Base-by-base conservation (phyloP, 2,888 invertebrate species). In the Linnaemya tessellans region DNA sequence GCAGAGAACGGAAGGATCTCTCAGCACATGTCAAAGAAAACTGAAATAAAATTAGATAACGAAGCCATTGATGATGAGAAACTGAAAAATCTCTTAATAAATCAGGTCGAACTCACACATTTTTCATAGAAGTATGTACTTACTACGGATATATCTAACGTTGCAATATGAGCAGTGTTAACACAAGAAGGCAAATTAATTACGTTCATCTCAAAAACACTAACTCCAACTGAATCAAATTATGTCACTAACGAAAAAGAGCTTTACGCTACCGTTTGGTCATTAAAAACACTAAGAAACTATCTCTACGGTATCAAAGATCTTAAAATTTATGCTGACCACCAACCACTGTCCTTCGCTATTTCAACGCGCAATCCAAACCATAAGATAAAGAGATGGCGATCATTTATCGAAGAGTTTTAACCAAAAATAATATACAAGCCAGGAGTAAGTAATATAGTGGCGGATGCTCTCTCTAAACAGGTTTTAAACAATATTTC, bases 251-350 rank as follows among this genome's bases (percentile, higher is more conserved):
- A n/a, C n/a, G n/a, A n/a, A n/a, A n/a, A n/a, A n/a, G n/a, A n/a
- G n/a, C n/a, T n/a, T n/a, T n/a, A n/a, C n/a, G 89, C n/a, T n/a
- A n/a, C n/a, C n/a, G n/a, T n/a, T n/a, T n/a, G n/a, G n/a, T n/a
- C n/a, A n/a, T n/a, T n/a, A 8, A 91, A 91, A 84, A 89, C 89
- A 46, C 90, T 92, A 13, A 80, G 91, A 64, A 91, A 91, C 4
- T 92, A 91, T 38, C 30, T 92, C 8, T 92, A 91, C 30, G 91
- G 91, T 3, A 87, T 86, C 38, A 88, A 35, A 13, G 62, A 86
- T 58, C 18, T 88, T 1, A 84, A 87, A 68, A 49, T 49, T 18
- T 5, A 49, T 4, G n/a, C 49, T 4, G 49, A 49, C 49, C 49
- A n/a, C 18, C 88, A 88, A 10, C 78, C 64, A 85, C 85, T 13